phyloP scores from a whole-genome alignment of 1,140 invertebrate genomes.

The Tetramorium parvispinum region DNA sequence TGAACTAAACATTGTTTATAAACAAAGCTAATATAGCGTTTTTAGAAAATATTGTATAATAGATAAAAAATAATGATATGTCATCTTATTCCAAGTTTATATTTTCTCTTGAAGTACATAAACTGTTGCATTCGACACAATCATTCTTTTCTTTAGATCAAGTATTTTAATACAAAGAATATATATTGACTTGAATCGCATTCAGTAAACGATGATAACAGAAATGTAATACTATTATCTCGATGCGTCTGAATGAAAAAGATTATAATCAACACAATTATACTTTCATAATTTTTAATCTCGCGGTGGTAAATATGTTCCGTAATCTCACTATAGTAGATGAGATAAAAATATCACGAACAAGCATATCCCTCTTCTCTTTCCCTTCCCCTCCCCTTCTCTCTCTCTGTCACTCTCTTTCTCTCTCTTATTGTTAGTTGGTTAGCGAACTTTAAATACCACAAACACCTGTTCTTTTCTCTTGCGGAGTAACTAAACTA shows the following conservation, averaged over 20 bases:
- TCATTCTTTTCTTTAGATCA: slow-evolving; percentile 52
- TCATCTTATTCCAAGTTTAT: background rate
- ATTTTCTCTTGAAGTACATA: background rate
- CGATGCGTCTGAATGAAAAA: background rate
- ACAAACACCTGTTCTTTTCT: slow-evolving; percentile 32
- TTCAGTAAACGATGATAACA: slow-evolving; percentile 2
- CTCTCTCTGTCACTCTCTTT: background rate
- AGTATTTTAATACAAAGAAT: slow-evolving; percentile 30
- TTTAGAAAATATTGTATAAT: background rate
- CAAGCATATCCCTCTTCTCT: background rate
- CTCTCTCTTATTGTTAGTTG: background rate
- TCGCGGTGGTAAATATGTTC: background rate
- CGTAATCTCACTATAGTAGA: slow-evolving; percentile 18
- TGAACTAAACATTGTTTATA: background rate
- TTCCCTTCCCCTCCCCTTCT: background rate
- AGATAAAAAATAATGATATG: background rate
- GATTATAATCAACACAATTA: slow-evolving; percentile 7
- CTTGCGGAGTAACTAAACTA: background rate
- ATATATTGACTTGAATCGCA: slow-evolving; percentile 21
- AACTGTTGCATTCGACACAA: background rate
- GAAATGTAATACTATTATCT: slow-evolving; percentile 25
- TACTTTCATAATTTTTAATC: slow-evolving; percentile 3
- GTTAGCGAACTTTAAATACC: slow-evolving; percentile 20
- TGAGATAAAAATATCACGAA: slow-evolving; percentile 31
- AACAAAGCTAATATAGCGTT: background rate